Percentiles rank a stretch among this genome's conserved stretches.
Evolutionary conservation across 1,140 invertebrate genomes (phyloP).

Genomic region (Atta colombica): DNA sequence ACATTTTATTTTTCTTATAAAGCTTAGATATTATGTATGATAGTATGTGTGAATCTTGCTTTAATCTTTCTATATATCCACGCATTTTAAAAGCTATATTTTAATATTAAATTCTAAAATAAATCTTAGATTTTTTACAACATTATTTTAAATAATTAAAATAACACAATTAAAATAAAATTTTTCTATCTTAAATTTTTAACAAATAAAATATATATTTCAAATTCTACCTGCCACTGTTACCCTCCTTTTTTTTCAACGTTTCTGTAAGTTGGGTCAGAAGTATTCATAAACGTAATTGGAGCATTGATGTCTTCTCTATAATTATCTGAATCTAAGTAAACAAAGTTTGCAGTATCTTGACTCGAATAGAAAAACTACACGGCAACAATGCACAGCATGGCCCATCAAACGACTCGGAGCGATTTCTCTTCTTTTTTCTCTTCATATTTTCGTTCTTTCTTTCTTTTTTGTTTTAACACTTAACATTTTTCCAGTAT

Average conservation of each 20-base stretch:
- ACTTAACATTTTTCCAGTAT: constrained; percentile 8
- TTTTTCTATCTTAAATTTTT: constrained; percentile 23
- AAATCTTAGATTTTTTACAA: neutral
- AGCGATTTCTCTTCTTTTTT: constrained; percentile 34
- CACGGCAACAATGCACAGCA: constrained; percentile 11
- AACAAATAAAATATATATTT: constrained; percentile 16
- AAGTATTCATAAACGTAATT: constrained; percentile 44
- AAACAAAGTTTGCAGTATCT: constrained; percentile 27
- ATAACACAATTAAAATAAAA: constrained; percentile 34
- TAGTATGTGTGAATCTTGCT: neutral
- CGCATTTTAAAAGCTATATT: constrained; percentile 9
- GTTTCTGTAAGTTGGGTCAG: constrained; percentile 48
- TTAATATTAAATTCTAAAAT: constrained; percentile 30
- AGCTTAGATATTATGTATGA: constrained; percentile 4
- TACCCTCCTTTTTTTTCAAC: constrained; percentile 39
- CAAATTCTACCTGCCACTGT: constrained; percentile 56
- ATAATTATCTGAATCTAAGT: constrained; percentile 18
- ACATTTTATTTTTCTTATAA: neutral
- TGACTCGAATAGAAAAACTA: constrained; percentile 32
- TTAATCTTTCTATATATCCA: constrained; percentile 14
- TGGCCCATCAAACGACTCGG: constrained; percentile 59
- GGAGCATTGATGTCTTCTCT: constrained; percentile 1
- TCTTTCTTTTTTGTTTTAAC: neutral
- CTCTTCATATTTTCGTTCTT: neutral
- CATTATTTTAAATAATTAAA: constrained; percentile 33